Evolutionary conservation across 2,888 invertebrate genomes (phyloP).

Genomic region (Zootermopsis nevadensis): DNA sequence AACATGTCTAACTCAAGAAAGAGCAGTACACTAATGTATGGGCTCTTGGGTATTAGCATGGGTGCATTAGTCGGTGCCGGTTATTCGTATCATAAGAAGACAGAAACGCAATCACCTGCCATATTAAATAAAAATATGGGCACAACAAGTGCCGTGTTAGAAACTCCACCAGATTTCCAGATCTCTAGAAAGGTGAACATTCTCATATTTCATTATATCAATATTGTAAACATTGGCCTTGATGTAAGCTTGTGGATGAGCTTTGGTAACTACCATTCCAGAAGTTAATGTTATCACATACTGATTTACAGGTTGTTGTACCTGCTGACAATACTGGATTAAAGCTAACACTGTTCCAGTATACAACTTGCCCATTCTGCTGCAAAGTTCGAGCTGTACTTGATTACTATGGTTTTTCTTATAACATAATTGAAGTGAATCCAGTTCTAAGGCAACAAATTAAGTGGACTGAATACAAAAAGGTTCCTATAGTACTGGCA

Average conservation of each 20-base stretch:
- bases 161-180: conserved; percentile 58
- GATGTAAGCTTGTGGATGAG: no score
- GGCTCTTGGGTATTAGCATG: conserved; percentile 61
- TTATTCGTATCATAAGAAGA: conserved; percentile 64
- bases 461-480: conserved; percentile 93
- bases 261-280: no score
- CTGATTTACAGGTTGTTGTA: conserved; percentile 70
- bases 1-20: conserved; percentile 8
- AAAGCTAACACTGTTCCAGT: conserved; percentile 92
- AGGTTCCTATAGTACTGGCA: conserved; percentile 91
- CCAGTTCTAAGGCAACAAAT: conserved; percentile 92
- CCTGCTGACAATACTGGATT: conserved; percentile 75
- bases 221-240: no score
- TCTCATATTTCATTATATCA: background rate
- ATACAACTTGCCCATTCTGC: conserved; percentile 97
- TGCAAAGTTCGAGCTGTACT: conserved; percentile 93
- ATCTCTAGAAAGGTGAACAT: conserved; percentile 65
- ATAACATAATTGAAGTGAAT: conserved; percentile 97
- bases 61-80: conserved; percentile 65
- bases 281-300: no score
- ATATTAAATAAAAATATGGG: conserved; percentile 62
- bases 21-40: conserved; percentile 58
- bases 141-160: conserved; percentile 60
- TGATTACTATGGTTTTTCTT: conserved; percentile 92
- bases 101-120: conserved; percentile 62